A percentile compares a stretch with the other conserved stretches of the same genome.
Evolutionary conservation across 2,113 vertebrate genomes (phyloP).

Genomic region (Harpagus bidentatus): DNA sequence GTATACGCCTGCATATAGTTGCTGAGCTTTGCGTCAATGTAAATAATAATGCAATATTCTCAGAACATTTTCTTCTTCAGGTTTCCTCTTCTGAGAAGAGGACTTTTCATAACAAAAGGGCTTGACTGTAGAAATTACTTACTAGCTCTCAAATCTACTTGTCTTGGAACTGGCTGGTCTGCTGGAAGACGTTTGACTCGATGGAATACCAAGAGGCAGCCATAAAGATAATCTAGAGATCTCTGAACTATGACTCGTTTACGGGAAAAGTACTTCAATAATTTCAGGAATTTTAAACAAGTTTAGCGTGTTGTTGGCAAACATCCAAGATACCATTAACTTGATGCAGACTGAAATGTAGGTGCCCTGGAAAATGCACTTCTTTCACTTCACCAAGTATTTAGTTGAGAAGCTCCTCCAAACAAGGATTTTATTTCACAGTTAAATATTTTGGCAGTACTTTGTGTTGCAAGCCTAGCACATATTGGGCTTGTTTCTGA

Average conservation of each 20-base stretch:
- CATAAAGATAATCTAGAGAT: background rate
- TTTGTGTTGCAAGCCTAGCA: background rate
- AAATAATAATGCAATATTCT: background rate
- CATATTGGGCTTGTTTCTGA: background rate
- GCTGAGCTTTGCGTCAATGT: background rate
- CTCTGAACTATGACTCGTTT: background rate
- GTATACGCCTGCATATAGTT: background rate
- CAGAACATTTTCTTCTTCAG: background rate
- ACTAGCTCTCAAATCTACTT: background rate
- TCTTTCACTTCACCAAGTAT: background rate
- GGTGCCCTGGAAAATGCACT: background rate
- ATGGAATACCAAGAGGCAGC: background rate
- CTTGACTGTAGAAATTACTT: background rate
- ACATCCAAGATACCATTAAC: background rate
- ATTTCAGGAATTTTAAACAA: conserved; percentile 51
- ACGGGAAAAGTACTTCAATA: conserved; percentile 6
- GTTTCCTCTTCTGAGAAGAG: background rate
- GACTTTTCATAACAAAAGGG: background rate
- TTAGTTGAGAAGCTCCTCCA: background rate
- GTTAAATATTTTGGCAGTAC: conserved; percentile 18
- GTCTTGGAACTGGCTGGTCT: background rate
- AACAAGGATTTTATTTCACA: conserved; percentile 26
- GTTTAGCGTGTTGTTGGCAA: background rate
- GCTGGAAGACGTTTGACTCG: background rate
- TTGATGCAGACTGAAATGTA: background rate